Base-by-base conservation (phyloP, 1,140 invertebrate genomes). In the Metopolophium dirhodum region DNA sequence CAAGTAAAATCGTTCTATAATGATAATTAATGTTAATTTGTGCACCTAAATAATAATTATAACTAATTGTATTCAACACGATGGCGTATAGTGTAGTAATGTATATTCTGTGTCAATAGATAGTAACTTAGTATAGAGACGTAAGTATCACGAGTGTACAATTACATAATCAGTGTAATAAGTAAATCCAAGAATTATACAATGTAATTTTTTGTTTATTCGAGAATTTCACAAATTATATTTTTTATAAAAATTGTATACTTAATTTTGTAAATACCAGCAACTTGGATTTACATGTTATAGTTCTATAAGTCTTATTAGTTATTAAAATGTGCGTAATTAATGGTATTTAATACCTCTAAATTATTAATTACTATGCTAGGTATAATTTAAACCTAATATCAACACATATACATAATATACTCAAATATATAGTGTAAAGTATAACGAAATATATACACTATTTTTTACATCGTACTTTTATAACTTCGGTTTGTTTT, bases 11-110 rank as follows among this genome's bases (percentile, higher is more conserved):
- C 35, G 88, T 90, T 61, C 20, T 18, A 90, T 57, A 57, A 51
- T 90, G 54, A 90, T 35, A 89, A 89, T 88, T 49, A 88, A 51
- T 88, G 86, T 88, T 51, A 88, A 88, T 89, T 89, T 37, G 20
- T 51, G 35, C 35, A 22, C 86, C 11, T 89, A 90, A 90, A 57
- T 41, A 61, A 90, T 90, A 90, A 57, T 57, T 77, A n/a, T n/a
- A 45, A 41, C 88, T 90, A 61, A 90, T 90, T 61, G 18, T 90
- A 61, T 61, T 54, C 87, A 54, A 26, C 51, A 54, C 9, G 41
- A 45, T 47, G 41, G 49, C 14, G 8, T 47, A 18, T 37, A 54
- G 47, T 49, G 51, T 35, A 26, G 18, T 89, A 89, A 54, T 89
- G 8, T 41, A 61, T 90, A 37, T 57, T 57, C 22, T 26, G 35